These are phyloP conservation scores for Heliothis virescens DNA, from an alignment of 1,140 invertebrate genomes.

Conservation along the genomic window DNA sequence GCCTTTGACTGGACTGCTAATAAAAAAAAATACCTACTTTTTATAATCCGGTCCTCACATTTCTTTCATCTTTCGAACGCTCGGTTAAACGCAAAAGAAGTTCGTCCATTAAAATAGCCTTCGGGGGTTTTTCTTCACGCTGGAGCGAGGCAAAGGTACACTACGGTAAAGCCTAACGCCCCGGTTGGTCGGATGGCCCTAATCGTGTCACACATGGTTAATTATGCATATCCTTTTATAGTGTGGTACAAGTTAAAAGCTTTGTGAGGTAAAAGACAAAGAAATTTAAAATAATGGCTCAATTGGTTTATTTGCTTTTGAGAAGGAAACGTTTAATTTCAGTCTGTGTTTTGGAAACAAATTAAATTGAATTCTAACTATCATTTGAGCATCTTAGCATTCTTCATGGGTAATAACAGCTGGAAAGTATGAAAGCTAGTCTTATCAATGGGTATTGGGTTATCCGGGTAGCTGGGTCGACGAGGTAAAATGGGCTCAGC, in stretches of 20 bases:
- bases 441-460: too few relatives aligned
- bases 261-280: not conserved
- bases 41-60: not conserved
- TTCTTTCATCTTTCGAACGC: slow-evolving; percentile 22
- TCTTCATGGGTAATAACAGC: too few relatives aligned
- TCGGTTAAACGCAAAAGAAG: slow-evolving; percentile 33
- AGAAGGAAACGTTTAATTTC: too few relatives aligned
- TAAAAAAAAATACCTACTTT: too few relatives aligned
- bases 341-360: too few relatives aligned
- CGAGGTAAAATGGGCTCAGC: too few relatives aligned
- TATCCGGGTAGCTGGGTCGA: too few relatives aligned
- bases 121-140: slow-evolving; percentile 31
- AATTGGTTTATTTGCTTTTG: too few relatives aligned
- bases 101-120: slow-evolving; percentile 42
- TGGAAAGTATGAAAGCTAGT: too few relatives aligned
- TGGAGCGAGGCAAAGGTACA: slow-evolving; percentile 23
- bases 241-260: slow-evolving; percentile 16
- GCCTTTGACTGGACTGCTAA: too few relatives aligned
- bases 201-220: slow-evolving; percentile 75
- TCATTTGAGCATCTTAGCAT: too few relatives aligned
- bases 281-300: not conserved
- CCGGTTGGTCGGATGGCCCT: slow-evolving; percentile 58
- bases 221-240: slow-evolving; percentile 70
- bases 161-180: slow-evolving; percentile 26
- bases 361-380: too few relatives aligned